Conservation (phyloP, 1,140 invertebrate species). For the Calosoma granatense region DNA sequence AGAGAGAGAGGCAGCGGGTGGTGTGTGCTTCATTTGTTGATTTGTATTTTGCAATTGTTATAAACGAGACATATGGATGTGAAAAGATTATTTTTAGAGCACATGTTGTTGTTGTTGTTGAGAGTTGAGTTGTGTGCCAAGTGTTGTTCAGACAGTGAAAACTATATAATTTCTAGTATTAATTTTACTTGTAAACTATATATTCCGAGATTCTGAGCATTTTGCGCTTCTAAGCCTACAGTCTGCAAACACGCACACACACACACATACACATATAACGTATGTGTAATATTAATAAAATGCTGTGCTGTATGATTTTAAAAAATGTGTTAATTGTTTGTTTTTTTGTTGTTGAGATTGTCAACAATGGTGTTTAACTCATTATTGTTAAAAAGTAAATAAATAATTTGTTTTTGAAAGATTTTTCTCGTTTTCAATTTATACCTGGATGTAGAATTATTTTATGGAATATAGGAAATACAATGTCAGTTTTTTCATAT, state of each 20-base stretch:
- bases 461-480: not conserved
- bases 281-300: too few species aligned
- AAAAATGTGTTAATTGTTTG: slow-evolving; percentile 5
- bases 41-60: too few species aligned
- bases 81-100: too few species aligned
- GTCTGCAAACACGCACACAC: not conserved
- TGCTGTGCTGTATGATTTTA: not conserved
- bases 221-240: not conserved
- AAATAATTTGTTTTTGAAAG: slow-evolving; percentile 3
- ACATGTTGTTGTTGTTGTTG: too few species aligned
- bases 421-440: not conserved
- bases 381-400: not conserved
- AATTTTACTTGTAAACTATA: not conserved
- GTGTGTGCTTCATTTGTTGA: too few species aligned
- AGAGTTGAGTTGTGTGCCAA: too few species aligned
- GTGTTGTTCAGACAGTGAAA: not conserved
- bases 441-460: not conserved
- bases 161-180: not conserved
- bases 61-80: too few species aligned
- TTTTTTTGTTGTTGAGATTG: not conserved
- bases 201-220: not conserved
- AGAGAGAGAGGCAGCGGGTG: too few species aligned
- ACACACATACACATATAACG: too few species aligned
- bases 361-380: slow-evolving; percentile 5
- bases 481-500: not conserved